Evolutionary conservation across 2,888 invertebrate genomes (phyloP), one percentile per base, ranked within the genome.

Genomic region (Anarsia innoxiella): DNA sequence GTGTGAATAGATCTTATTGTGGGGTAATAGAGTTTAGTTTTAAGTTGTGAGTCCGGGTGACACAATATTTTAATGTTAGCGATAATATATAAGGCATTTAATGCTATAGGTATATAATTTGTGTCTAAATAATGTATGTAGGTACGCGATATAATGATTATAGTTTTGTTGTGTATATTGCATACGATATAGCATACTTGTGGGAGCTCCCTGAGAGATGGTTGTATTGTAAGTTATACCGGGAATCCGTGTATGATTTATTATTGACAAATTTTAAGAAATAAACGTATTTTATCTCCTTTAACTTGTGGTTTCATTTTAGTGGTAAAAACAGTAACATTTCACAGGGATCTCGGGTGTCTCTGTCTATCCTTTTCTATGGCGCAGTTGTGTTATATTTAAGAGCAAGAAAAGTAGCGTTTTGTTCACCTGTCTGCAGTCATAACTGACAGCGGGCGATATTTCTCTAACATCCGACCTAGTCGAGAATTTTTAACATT

Each of bases 221-320:
- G 68, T 68, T 66, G 66, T 68, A 67, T 68, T 66, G 66, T 68
- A 67, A 66, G 67, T 68, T 65, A 66, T 68, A 67, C 58, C 54
- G 44, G 48, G 45, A 48, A 53, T 48, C 59, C 59, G 56, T 59
- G 59, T 66, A 68, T 61, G 66, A 68, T 59, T 67, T 66, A 58
- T 56, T 61, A 74, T 72, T 77, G 77, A 77, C 72, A 76, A 74
- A 77, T 75, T 78, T 71, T 78, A 77, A 76, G 69, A 75, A 78
- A 77, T 78, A 78, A 76, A 78, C 75, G 73, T 78, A 78, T 78
- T 78, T 75, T 78, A 76, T 75, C 76, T 75, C 76, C 76, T 72
- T 68, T 50, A n/a, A n/a, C n/a, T n/a, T 49, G 44, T 66, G n/a
- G 64, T 73, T 70, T 76, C 55, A 70, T 70, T 74, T 54, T n/a